Evolutionary conservation across 2,888 invertebrate species (phyloP).

Genomic region (Phymatocera aterrima): DNA sequence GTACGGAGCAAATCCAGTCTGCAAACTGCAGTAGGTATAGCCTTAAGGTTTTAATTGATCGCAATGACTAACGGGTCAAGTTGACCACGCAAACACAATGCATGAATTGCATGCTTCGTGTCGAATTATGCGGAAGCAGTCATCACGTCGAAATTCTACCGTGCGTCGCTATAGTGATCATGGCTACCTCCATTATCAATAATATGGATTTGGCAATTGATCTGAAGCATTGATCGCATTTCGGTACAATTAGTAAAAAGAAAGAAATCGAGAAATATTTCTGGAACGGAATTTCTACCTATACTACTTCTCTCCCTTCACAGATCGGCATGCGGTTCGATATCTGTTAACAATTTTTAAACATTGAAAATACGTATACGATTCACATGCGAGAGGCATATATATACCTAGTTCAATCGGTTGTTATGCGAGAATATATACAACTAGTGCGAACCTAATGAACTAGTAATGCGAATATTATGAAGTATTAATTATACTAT

Average conservation of each 20-base stretch:
- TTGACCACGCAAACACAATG: not conserved
- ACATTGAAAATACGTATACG: not conserved
- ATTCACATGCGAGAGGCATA: not conserved
- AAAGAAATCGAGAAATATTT: no score
- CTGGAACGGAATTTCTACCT: no score
- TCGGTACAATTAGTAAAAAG: no score
- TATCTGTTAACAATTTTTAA: no score
- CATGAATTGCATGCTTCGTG: not conserved
- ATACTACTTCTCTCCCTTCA: no score
- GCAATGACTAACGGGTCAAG: slow-evolving; percentile 14
- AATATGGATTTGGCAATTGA: no score
- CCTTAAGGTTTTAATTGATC: slow-evolving; percentile 22
- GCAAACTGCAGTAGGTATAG: slow-evolving; percentile 15
- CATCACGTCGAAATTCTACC: no score
- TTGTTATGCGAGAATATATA: not conserved
- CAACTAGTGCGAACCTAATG: not conserved
- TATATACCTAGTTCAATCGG: not conserved
- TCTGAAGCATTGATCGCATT: no score
- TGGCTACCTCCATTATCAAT: no score
- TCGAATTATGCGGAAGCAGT: not conserved
- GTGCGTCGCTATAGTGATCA: no score
- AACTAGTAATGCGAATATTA: not conserved
- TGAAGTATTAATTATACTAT: not conserved
- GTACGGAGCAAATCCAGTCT: slow-evolving; percentile 15
- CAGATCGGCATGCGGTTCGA: not conserved